These are phyloP conservation scores for Andrena fulva DNA, from an alignment of 2,888 invertebrate species.

Conservation along the genomic window DNA sequence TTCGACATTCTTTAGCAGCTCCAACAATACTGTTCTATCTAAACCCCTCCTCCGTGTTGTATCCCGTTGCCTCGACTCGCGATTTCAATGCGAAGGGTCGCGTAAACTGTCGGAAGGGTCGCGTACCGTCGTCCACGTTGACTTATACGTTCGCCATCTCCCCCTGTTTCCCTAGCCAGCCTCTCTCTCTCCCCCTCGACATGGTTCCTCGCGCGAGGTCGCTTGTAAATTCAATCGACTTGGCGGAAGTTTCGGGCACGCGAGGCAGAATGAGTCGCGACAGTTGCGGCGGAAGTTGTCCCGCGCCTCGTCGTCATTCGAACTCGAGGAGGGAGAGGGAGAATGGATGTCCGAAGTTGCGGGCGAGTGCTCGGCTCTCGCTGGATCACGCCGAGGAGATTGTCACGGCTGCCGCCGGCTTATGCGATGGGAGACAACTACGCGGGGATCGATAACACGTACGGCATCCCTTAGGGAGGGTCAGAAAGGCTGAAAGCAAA, in stretches of 20 bases:
- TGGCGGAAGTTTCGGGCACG: not conserved
- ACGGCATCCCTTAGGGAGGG: constrained; percentile 19
- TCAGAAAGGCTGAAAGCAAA: not conserved
- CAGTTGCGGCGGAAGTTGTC: constrained; percentile 17
- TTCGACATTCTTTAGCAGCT: no score
- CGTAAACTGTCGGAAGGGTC: no score
- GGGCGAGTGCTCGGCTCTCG: constrained; percentile 1
- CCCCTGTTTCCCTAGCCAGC: not conserved
- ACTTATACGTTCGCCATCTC: not conserved
- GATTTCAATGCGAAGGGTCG: no score
- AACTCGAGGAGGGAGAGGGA: not conserved
- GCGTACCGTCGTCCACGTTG: not conserved
- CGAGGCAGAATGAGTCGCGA: not conserved
- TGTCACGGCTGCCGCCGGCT: constrained; percentile 21
- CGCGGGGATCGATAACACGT: constrained; percentile 42
- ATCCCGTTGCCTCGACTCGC: no score
- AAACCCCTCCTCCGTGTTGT: no score
- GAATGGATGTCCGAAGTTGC: constrained; percentile 38
- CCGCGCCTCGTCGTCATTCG: constrained; percentile 1
- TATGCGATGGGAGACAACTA: constrained; percentile 18
- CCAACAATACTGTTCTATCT: no score
- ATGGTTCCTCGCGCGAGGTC: not conserved
- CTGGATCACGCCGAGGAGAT: constrained; percentile 32
- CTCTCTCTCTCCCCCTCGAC: not conserved
- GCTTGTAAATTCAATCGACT: constrained; percentile 18